These are phyloP conservation scores for Actinia tenebrosa DNA, from an alignment of 64 coral and sea anemone genomes.

Conservation along the genomic window DNA sequence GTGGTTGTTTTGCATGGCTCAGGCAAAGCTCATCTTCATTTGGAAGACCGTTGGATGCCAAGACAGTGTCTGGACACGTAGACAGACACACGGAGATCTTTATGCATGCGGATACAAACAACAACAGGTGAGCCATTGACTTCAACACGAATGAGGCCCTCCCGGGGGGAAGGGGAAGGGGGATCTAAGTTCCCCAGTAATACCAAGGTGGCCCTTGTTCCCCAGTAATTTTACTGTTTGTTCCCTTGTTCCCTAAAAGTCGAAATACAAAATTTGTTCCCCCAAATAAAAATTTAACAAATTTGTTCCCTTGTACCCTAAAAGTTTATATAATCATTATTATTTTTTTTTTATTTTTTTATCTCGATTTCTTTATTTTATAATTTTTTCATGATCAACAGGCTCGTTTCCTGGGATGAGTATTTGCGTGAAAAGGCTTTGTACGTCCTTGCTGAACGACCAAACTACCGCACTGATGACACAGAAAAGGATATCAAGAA, in stretches of 20 bases:
- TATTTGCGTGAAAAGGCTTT: conserved; percentile 77
- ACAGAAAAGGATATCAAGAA: not conserved
- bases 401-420: conserved; percentile 80
- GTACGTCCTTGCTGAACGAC: conserved; percentile 68
- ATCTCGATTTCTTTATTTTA: too few relatives aligned
- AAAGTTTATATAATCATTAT: too few relatives aligned
- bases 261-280: too few relatives aligned
- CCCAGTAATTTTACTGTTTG: too few relatives aligned
- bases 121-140: conserved; percentile 55
- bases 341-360: too few relatives aligned
- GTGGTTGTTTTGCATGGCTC: not conserved
- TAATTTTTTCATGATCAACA: not conserved
- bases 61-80: conserved; percentile 68
- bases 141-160: too few relatives aligned
- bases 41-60: conserved; percentile 64
- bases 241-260: too few relatives aligned
- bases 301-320: too few relatives aligned
- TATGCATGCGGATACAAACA: conserved; percentile 84
- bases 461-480: conserved; percentile 24
- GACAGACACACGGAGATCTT: conserved; percentile 85
- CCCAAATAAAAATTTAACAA: too few relatives aligned
- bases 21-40: conserved; percentile 32
- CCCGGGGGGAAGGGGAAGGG: too few relatives aligned
- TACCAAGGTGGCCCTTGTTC: too few relatives aligned
- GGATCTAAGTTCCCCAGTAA: too few relatives aligned